A percentile compares a stretch with the other conserved stretches of the same genome.
These are phyloP conservation scores for Cryptotis parvus DNA, from an alignment of 2,113 vertebrate genomes.

Conservation along the genomic window DNA sequence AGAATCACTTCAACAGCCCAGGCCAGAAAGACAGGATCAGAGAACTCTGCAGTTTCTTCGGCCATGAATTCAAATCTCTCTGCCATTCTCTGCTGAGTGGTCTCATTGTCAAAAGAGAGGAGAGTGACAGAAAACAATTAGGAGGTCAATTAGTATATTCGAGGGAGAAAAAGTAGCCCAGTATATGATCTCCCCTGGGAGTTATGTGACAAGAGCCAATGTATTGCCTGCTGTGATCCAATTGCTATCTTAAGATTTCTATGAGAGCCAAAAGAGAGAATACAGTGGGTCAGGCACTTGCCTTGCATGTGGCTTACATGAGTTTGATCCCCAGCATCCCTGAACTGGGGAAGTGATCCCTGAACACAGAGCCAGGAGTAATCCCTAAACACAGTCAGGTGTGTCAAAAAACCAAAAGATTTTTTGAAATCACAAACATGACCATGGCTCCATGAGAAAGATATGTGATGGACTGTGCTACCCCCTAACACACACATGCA, in stretches of 20 bases:
- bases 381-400: too few species aligned
- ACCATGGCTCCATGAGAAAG: background rate
- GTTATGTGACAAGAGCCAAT: background rate
- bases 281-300: too few species aligned
- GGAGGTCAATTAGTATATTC: background rate
- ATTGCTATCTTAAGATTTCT: slow-evolving; percentile 16
- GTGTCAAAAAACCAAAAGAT: too few species aligned
- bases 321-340: too few species aligned
- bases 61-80: background rate
- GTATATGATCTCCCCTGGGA: background rate
- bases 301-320: too few species aligned
- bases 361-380: too few species aligned
- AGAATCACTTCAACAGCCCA: background rate
- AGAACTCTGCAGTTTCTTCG: background rate
- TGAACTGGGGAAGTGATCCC: too few species aligned
- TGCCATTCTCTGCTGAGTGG: background rate
- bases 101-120: background rate
- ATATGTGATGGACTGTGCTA: background rate
- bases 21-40: too few species aligned
- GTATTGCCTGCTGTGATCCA: background rate
- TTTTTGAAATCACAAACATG: background rate
- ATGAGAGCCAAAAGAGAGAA: background rate
- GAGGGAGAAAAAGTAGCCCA: slow-evolving; percentile 10
- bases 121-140: background rate
- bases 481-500: background rate